Percentiles rank a stretch among this genome's conserved stretches.
phyloP scores from a whole-genome alignment of 2,888 invertebrate genomes.

The Sinhomidia bicolor region DNA sequence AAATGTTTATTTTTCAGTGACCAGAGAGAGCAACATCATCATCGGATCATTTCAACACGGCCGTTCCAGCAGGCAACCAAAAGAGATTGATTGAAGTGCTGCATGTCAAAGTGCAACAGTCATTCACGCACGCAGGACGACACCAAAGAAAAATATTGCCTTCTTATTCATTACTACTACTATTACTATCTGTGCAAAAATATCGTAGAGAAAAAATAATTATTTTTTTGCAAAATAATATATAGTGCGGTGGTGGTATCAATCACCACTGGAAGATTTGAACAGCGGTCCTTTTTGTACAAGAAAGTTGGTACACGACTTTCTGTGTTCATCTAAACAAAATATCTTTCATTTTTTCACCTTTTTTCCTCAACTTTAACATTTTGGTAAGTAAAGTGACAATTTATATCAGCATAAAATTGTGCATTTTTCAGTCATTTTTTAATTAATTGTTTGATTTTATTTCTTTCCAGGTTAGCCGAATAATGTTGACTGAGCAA shows the following conservation, averaged over 20 bases:
- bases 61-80: constrained; percentile 16
- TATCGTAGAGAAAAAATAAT: too few relatives aligned
- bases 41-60: not conserved
- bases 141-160: not conserved
- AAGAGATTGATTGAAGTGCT: constrained; percentile 61
- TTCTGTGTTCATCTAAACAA: constrained; percentile 30
- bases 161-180: too few relatives aligned
- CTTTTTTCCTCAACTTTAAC: not conserved
- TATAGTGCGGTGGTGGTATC: too few relatives aligned
- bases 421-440: not conserved
- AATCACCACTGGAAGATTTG: too few relatives aligned
- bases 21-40: not conserved
- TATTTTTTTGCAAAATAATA: too few relatives aligned
- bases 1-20: constrained; percentile 43
- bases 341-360: not conserved
- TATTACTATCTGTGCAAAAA: too few relatives aligned
- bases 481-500: not conserved
- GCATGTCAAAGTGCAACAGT: constrained; percentile 50
- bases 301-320: not conserved
- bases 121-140: constrained; percentile 18
- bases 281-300: not conserved
- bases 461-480: not conserved
- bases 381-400: constrained; percentile 7
- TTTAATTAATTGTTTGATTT: not conserved
- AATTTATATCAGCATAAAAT: not conserved